phyloP scores from a whole-genome alignment of 1,140 invertebrate species.

The Propsilocerus akamusi region DNA sequence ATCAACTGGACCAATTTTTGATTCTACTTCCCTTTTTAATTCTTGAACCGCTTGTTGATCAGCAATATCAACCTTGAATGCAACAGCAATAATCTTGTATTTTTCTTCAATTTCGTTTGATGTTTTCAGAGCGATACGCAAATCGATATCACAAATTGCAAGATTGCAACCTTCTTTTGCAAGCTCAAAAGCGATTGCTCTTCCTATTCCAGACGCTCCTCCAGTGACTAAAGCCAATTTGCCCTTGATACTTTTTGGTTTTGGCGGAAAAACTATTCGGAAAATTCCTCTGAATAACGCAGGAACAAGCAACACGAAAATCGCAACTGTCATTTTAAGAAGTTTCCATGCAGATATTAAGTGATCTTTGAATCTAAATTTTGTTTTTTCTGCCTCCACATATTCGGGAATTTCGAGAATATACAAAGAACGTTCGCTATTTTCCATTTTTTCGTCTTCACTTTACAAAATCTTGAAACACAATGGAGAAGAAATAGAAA shows the following conservation, averaged over 20 bases:
- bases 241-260: neutral
- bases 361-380: no score
- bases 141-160: conserved; percentile 21
- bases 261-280: no score
- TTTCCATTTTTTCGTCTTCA: no score
- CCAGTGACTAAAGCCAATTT: conserved; percentile 15
- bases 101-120: conserved; percentile 16
- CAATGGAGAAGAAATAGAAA: no score
- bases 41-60: neutral
- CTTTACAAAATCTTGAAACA: no score
- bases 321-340: no score
- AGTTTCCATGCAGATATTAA: no score
- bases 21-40: conserved; percentile 14
- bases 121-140: conserved; percentile 19
- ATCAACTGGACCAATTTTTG: conserved; percentile 20
- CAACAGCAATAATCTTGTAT: conserved; percentile 8
- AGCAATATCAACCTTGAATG: neutral
- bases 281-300: no score
- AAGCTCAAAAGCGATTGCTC: conserved; percentile 19
- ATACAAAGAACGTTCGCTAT: no score
- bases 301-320: no score
- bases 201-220: conserved; percentile 20
- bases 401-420: no score
- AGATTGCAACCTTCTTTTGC: conserved; percentile 20
- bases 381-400: no score